A percentile compares a stretch with the other conserved stretches of the same genome.
These are phyloP conservation scores for Zoanthus gigantus DNA, from an alignment of 92 coral and sea anemone species.

Conservation along the genomic window DNA sequence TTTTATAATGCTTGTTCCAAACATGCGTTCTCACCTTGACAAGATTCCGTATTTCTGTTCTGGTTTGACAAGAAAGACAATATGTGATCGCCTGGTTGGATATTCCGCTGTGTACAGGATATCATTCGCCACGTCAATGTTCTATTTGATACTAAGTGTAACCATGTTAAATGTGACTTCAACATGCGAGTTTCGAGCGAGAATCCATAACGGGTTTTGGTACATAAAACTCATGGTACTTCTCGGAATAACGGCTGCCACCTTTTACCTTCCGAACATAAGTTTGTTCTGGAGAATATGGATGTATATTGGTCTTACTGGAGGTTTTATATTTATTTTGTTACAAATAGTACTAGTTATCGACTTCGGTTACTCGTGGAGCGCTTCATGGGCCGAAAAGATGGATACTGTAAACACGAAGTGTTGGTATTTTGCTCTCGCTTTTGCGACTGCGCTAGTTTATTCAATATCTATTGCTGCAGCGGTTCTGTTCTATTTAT, in stretches of 20 bases:
- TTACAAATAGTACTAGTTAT: constrained; percentile 89
- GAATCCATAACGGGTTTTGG: constrained; percentile 96
- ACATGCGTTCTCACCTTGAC: constrained; percentile 79
- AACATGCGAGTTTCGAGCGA: constrained; percentile 87
- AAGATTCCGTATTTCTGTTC: constrained; percentile 93
- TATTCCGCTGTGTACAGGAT: constrained; percentile 97
- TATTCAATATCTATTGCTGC: constrained; percentile 88
- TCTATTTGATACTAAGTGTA: constrained; percentile 70
- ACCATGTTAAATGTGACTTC: constrained; percentile 86
- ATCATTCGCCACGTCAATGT: constrained; percentile 82
- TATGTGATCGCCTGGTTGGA: constrained; percentile 93
- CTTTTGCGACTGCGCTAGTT: constrained; percentile 88
- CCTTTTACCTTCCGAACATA: constrained; percentile 83
- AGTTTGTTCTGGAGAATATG: constrained; percentile 76
- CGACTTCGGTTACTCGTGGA: constrained; percentile 98
- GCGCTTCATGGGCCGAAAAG: constrained; percentile 96
- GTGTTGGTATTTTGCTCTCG: constrained; percentile 94
- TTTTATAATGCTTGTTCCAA: constrained; percentile 85
- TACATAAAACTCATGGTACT: constrained; percentile 84
- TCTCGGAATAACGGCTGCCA: constrained; percentile 70
- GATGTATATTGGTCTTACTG: constrained; percentile 96
- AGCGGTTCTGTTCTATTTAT: constrained; percentile 84
- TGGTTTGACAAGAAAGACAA: constrained; percentile 72
- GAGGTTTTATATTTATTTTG: constrained; percentile 90
- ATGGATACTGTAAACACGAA: constrained; percentile 91